Evolutionary conservation across 2,888 invertebrate species (phyloP).

Genomic region (Zeuzera pyrina): DNA sequence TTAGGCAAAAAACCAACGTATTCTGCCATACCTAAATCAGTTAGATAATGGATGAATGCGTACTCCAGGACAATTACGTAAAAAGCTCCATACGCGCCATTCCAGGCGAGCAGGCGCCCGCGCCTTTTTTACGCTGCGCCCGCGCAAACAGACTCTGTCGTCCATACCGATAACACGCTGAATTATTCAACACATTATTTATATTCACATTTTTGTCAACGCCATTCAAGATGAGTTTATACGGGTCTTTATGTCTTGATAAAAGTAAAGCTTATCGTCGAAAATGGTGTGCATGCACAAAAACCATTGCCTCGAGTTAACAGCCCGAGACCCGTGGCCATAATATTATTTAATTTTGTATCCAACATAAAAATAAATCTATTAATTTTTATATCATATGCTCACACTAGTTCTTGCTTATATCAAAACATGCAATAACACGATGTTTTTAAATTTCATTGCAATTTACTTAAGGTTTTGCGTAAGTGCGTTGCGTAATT

Average conservation of each 20-base stretch:
- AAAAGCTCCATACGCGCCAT: slow-evolving; percentile 57
- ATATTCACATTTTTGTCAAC: slow-evolving; percentile 72
- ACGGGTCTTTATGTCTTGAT: slow-evolving; percentile 71
- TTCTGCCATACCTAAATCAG: slow-evolving; percentile 46
- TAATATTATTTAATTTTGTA: background rate
- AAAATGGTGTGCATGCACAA: slow-evolving; percentile 41
- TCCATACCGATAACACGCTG: slow-evolving; percentile 71
- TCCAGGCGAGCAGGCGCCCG: slow-evolving; percentile 41
- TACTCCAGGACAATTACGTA: slow-evolving; percentile 67
- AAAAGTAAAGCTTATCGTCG: slow-evolving; percentile 65
- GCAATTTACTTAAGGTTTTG: no score
- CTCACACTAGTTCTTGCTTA: no score
- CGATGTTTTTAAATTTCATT: no score
- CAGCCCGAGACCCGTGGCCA: slow-evolving; percentile 16
- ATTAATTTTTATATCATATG: no score
- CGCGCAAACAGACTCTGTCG: slow-evolving; percentile 32
- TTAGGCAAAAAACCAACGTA: slow-evolving; percentile 31
- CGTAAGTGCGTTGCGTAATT: no score
- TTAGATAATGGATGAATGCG: slow-evolving; percentile 71
- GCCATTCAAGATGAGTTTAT: slow-evolving; percentile 68
- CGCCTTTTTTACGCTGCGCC: slow-evolving; percentile 16
- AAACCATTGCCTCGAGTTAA: slow-evolving; percentile 40
- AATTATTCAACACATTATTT: slow-evolving; percentile 69
- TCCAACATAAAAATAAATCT: no score
- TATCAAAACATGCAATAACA: no score